Conservation (phyloP, 1,140 invertebrate species). For the Drosophila erecta region DNA sequence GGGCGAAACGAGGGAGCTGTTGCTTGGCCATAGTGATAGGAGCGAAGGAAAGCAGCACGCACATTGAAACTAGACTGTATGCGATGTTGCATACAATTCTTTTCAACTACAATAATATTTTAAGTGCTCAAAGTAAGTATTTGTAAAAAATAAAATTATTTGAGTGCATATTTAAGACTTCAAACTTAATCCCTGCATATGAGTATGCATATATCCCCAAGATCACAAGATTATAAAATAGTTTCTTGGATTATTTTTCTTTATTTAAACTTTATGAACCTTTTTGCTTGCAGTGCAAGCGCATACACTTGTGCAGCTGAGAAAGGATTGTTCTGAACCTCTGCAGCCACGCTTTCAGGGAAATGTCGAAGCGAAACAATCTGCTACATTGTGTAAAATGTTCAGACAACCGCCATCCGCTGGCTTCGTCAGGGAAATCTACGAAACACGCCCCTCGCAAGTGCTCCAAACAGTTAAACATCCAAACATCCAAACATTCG, state of each 20-base stretch:
- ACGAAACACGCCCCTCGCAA: constrained; percentile 47
- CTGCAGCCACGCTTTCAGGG: constrained; percentile 65
- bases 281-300: constrained; percentile 14
- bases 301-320: constrained; percentile 55
- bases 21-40: too few species aligned
- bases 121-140: too few species aligned
- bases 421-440: constrained; percentile 58
- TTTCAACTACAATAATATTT: too few species aligned
- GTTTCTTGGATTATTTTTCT: not conserved
- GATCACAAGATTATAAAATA: too few species aligned
- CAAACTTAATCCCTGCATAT: too few species aligned
- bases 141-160: too few species aligned
- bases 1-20: not conserved
- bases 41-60: too few species aligned
- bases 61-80: too few species aligned
- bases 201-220: too few species aligned
- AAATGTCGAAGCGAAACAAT: constrained; percentile 75
- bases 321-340: constrained; percentile 67
- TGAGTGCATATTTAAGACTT: too few species aligned
- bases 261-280: not conserved
- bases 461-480: constrained; percentile 16
- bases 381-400: constrained; percentile 77
- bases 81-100: too few species aligned
- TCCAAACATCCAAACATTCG: constrained; percentile 18
- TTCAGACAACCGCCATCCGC: constrained; percentile 54